A percentile compares a stretch with the other conserved stretches of the same genome.
These are phyloP conservation scores for Leuciscus idus DNA, from an alignment of 2,113 vertebrate species.

Conservation along the genomic window DNA sequence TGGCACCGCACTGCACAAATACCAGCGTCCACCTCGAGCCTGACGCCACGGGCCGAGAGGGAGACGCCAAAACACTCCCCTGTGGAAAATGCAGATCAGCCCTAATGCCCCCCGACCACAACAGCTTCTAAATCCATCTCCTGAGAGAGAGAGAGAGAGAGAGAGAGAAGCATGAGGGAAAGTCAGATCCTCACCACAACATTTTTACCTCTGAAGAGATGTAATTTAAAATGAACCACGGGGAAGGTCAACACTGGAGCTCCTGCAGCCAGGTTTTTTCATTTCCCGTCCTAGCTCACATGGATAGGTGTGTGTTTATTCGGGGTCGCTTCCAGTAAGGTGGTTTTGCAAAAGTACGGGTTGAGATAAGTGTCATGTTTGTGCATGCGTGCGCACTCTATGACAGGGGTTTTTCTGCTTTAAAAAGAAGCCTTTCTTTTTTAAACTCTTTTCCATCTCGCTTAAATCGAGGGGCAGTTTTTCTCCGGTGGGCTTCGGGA, in stretches of 20 bases:
- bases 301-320: conserved; percentile 57
- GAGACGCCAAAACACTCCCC: conserved; percentile 41
- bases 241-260: conserved; percentile 67
- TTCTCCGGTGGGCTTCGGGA: conserved; percentile 9
- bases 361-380: conserved; percentile 30
- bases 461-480: neutral
- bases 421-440: conserved; percentile 34
- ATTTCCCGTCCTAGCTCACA: conserved; percentile 28
- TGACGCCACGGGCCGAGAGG: conserved; percentile 57
- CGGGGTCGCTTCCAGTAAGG: conserved; percentile 56
- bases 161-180: conserved; percentile 44
- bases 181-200: conserved; percentile 63
- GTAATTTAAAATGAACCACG: conserved; percentile 72
- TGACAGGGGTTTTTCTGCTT: conserved; percentile 33
- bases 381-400: conserved; percentile 42
- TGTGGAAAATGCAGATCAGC: conserved; percentile 74
- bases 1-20: conserved; percentile 66
- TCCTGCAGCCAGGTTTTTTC: conserved; percentile 54
- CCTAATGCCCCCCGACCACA: conserved; percentile 63
- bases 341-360: conserved; percentile 47
- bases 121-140: conserved; percentile 73
- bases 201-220: conserved; percentile 75
- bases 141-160: conserved; percentile 45
- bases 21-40: conserved; percentile 63
- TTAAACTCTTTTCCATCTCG: neutral